These are phyloP conservation scores for Patella depressa DNA, from an alignment of 2,888 invertebrate genomes.

Conservation along the genomic window DNA sequence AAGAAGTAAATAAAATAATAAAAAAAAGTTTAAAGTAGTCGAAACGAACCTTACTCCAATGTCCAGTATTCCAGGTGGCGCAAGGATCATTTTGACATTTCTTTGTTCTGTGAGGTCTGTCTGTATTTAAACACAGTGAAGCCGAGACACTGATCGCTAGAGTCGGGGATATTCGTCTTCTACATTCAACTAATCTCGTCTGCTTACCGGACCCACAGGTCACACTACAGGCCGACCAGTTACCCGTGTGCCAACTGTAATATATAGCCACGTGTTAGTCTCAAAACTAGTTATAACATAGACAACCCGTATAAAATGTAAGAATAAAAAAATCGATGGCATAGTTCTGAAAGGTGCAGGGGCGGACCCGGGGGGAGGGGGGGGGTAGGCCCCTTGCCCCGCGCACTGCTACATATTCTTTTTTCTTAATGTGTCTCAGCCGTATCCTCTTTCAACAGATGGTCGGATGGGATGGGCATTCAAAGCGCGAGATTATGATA, in stretches of 20 bases:
- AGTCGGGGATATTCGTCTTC: slow-evolving; percentile 76
- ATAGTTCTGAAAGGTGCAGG: too few relatives aligned
- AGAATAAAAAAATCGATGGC: too few relatives aligned
- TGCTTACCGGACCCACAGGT: slow-evolving; percentile 84
- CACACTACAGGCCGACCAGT: slow-evolving; percentile 85
- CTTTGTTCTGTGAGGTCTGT: slow-evolving; percentile 68
- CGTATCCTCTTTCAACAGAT: too few relatives aligned
- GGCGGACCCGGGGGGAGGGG: too few relatives aligned
- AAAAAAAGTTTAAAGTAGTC: too few relatives aligned
- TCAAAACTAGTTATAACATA: neutral
- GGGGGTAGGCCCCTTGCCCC: too few relatives aligned
- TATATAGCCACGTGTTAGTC: neutral
- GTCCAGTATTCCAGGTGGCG: slow-evolving; percentile 74
- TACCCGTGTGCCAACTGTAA: slow-evolving; percentile 81
- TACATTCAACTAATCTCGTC: slow-evolving; percentile 83
- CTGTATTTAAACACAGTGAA: slow-evolving; percentile 76
- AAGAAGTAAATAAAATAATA: too few relatives aligned
- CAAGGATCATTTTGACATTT: slow-evolving; percentile 61
- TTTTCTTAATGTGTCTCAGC: too few relatives aligned
- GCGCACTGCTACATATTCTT: too few relatives aligned
- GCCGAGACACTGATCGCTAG: slow-evolving; percentile 77
- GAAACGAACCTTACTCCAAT: slow-evolving; percentile 75
- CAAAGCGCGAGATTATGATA: too few relatives aligned
- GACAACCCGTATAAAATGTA: too few relatives aligned
- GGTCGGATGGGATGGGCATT: too few relatives aligned